phyloP scores from a whole-genome alignment of 2,113 vertebrate species.

The Mastomys natalensis region DNA sequence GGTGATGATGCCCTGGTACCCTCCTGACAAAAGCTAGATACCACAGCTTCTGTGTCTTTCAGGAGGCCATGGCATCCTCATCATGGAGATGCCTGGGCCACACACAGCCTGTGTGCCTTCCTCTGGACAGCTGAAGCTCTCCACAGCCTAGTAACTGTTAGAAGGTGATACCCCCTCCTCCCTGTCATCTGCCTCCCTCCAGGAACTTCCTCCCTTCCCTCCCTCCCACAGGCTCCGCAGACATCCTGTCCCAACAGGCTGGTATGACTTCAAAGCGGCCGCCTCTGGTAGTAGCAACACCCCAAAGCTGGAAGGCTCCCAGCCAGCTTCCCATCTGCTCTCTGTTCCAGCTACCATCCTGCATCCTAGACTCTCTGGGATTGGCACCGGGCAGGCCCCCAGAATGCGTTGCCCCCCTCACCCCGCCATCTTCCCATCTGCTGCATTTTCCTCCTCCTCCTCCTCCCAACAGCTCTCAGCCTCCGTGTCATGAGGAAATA shows the following conservation, averaged over 20 bases:
- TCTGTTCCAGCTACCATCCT: conserved; percentile 18
- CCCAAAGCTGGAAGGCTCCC: conserved; percentile 44
- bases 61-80: not conserved
- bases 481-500: not conserved
- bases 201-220: conserved; percentile 48
- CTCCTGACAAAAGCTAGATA: not conserved
- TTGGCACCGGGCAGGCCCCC: not conserved
- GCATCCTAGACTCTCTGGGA: conserved; percentile 7
- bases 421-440: not conserved
- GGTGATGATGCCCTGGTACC: not conserved
- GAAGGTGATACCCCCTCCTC: not conserved
- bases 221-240: conserved; percentile 46
- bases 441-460: not conserved
- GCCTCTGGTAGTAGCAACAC: conserved; percentile 57
- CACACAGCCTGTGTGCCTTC: not conserved
- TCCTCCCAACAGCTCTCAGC: not conserved
- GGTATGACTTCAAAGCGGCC: not conserved
- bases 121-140: not conserved
- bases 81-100: not conserved
- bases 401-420: not conserved
- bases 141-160: not conserved
- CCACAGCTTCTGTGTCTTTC: not conserved
- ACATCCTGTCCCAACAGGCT: conserved; percentile 58
- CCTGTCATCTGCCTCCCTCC: conserved; percentile 35
- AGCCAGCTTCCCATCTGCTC: conserved; percentile 50